A percentile compares a stretch with the other conserved stretches of the same genome.
These are phyloP conservation scores for Aythya baeri DNA, from an alignment of 2,113 vertebrate species.

Conservation along the genomic window DNA sequence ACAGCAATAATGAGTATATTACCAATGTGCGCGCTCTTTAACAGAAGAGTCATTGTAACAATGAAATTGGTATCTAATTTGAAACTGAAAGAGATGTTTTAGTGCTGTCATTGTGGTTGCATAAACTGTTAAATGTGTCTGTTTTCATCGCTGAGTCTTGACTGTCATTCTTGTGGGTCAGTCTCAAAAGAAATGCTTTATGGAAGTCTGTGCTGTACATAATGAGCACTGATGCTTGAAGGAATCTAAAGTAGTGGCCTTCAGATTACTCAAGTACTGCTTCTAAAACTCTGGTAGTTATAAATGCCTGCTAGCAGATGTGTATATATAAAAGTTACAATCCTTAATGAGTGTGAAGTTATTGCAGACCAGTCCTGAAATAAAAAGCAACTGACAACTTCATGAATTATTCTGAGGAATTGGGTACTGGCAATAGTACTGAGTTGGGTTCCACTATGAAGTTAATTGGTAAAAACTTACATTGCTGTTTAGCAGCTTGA, in stretches of 20 bases:
- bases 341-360: neutral
- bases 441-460: neutral
- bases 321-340: neutral
- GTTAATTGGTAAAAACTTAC: neutral
- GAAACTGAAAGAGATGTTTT: neutral
- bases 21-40: neutral
- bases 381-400: neutral
- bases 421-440: neutral
- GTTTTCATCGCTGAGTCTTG: neutral
- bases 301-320: neutral
- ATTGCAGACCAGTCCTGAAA: neutral
- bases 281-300: neutral
- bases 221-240: neutral
- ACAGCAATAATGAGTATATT: neutral
- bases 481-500: neutral
- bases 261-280: neutral
- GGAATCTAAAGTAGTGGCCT: neutral
- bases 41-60: neutral
- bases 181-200: neutral
- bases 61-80: neutral
- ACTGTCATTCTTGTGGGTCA: neutral
- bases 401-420: neutral
- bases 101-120: accelerated
- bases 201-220: neutral
- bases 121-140: neutral